phyloP scores from a whole-genome alignment of 2,113 vertebrate genomes.

The Xyrauchen texanus region DNA sequence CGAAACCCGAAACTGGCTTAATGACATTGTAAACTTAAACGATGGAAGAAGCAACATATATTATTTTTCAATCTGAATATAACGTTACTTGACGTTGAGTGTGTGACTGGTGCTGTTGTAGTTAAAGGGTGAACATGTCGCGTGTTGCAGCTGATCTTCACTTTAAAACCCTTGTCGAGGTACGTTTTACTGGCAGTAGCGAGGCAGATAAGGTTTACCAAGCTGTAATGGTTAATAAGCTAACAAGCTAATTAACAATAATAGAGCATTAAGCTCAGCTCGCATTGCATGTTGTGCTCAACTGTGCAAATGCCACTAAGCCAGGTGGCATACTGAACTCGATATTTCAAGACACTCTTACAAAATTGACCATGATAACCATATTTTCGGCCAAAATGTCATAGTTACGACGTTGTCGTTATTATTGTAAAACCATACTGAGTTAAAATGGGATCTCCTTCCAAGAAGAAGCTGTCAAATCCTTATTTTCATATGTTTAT shows the following conservation, averaged over 20 bases:
- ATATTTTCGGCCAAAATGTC: neutral
- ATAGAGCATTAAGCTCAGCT: neutral
- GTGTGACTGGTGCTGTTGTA: neutral
- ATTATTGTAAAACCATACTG: neutral
- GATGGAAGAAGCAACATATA: slow-evolving; percentile 28
- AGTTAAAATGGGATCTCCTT: neutral
- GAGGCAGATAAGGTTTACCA: neutral
- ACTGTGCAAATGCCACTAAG: neutral
- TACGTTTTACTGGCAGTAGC: slow-evolving; percentile 34
- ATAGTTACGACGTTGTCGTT: neutral
- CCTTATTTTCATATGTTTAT: too few species aligned
- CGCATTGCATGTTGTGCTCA: neutral
- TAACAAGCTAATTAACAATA: slow-evolving; percentile 1
- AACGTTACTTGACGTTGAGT: slow-evolving; percentile 6
- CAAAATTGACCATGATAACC: neutral
- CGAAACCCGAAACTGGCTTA: slow-evolving; percentile 27
- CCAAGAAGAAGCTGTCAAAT: too few species aligned
- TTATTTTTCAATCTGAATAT: neutral
- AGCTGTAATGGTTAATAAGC: neutral
- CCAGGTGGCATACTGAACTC: neutral
- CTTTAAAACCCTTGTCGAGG: slow-evolving; percentile 54
- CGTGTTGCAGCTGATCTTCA: slow-evolving; percentile 43
- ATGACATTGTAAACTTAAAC: slow-evolving; percentile 37
- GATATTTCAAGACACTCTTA: neutral
- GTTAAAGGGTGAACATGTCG: slow-evolving; percentile 45